Evolutionary conservation across 2,797 vertebrate genomes (phyloP), one percentile per base, ranked within the genome.

Genomic region (Rhinogobio ventralis): DNA sequence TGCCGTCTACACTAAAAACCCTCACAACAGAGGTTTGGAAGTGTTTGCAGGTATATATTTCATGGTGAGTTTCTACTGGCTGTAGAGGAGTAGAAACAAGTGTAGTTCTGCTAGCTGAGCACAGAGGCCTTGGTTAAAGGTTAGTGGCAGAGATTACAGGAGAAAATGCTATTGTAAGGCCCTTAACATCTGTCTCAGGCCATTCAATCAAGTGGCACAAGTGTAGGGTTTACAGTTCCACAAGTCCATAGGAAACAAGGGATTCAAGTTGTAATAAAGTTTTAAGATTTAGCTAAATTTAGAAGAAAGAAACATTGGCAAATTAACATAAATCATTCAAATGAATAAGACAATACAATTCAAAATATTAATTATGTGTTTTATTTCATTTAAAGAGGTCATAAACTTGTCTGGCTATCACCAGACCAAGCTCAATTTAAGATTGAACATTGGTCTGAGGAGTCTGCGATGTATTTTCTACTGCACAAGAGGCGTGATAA

Each of bases 1-100:
- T 74, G 51, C 45, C 39, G 8, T 78, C 77, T 91, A 87, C 74
- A 86, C 90, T 85, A 84, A 69, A 0, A 28, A 76, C 79, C 90
- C 67, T 74, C 74, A 42, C 80, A 80, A 42, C 84, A 79, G 83
- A 86, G n/a, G 81, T 74, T 87, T 69, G n/a, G 46, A 73, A 84
- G 67, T 71, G 2, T 77, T 51, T 51, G 25, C 45, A 42, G 60
- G 15, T 53, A n/a, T 11, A 39, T 25, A 57, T 66, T 7, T 62
- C n/a, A 46, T 60, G 30, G 14, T 45, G 49, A 67, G 69, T 15
- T 53, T 75, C 19, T 67, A 30, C 10, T 36, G 28, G 45, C 28
- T 42, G 11, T 45, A 66, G 11, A 79, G 42, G 17, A 66, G 36
- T 25, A 8, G 23, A 62, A 77, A 77, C 23, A 33, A 28, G 15